phyloP scores from a whole-genome alignment of 2,113 vertebrate species.

The Cyanoderma ruficeps region DNA sequence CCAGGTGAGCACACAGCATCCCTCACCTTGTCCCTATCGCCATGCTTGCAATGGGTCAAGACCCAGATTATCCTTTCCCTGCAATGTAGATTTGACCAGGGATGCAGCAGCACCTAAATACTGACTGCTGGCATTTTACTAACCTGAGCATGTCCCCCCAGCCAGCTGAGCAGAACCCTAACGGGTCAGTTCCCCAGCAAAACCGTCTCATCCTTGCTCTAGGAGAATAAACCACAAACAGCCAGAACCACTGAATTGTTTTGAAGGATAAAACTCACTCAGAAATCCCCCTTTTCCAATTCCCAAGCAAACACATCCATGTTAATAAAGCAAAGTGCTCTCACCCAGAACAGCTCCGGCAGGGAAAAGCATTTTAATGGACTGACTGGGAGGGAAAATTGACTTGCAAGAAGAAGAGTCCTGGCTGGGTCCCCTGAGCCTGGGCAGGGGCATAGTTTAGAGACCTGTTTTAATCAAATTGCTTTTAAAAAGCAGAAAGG shows the following conservation, averaged over 20 bases:
- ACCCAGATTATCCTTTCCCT: not conserved
- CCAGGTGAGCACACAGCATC: not conserved
- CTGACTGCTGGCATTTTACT: not conserved
- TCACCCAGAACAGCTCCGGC: not conserved
- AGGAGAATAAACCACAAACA: not conserved
- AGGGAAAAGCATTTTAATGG: not conserved
- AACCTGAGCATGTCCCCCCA: not conserved
- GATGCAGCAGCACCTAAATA: not conserved
- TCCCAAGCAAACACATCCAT: not conserved
- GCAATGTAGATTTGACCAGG: not conserved
- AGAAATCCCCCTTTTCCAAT: not conserved
- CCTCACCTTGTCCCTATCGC: accelerated
- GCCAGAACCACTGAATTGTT: not conserved
- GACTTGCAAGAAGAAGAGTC: not conserved
- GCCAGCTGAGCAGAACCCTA: not conserved
- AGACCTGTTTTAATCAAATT: constrained; percentile 21
- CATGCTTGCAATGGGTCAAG: not conserved
- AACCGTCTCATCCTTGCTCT: not conserved
- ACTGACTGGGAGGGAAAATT: not conserved
- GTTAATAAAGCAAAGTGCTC: not conserved
- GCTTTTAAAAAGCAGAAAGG: constrained; percentile 20
- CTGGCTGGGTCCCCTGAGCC: not conserved
- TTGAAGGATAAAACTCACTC: not conserved
- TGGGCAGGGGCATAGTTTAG: not conserved
- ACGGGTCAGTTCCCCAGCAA: not conserved